Base-by-base conservation (phyloP, 2,888 invertebrate species). In the Agrilus mali region DNA sequence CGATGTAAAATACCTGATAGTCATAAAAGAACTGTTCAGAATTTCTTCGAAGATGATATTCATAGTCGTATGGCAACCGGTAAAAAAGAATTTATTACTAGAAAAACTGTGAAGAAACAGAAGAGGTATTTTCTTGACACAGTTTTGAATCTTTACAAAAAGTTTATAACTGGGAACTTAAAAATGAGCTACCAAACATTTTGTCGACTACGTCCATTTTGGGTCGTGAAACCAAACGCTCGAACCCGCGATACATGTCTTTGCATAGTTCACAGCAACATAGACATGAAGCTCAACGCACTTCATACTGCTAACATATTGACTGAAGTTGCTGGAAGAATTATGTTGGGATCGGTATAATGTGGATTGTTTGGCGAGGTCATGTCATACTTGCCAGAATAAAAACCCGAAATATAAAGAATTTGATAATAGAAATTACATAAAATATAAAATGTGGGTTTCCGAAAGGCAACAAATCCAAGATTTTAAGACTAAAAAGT, bases 61-160 rank as follows among this genome's bases (percentile, higher is more conserved):
- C 3, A 5, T 5, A 17, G 5, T 5, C 17, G 17, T 17, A 17
- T 17, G 17, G 17, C 17, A 17, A 47, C 55, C 44, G 56, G 57
- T 27, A 58, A 56, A 51, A 49, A 49, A 31, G 56, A 57, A 45
- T 55, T 42, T 42, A 27, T 55, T 20, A 54, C 53, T 32, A 48
- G 48, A 50, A 55, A 55, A 10, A 47, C 47, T 38, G 49, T 54
- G 16, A 58, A 52, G 51, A 44, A 44, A 37, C 44, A 44, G 32
- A 41, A 44, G 36, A 53, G 58, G 46, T 54, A 53, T 46, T 44
- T 55, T 41, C 41, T 35, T 20, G 51, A 57, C 47, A 49, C 49
- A 17, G 40, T 58, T n/a, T 12, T 40, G 35, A 55, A 53, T 49
- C 50, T 57, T 41, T 49, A 56, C 48, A 53, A 53, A 40, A 54